Percentiles rank a stretch among this genome's conserved stretches.
Conservation (phyloP, 2,113 vertebrate species). For the Peromyscus polionotus region DNA sequence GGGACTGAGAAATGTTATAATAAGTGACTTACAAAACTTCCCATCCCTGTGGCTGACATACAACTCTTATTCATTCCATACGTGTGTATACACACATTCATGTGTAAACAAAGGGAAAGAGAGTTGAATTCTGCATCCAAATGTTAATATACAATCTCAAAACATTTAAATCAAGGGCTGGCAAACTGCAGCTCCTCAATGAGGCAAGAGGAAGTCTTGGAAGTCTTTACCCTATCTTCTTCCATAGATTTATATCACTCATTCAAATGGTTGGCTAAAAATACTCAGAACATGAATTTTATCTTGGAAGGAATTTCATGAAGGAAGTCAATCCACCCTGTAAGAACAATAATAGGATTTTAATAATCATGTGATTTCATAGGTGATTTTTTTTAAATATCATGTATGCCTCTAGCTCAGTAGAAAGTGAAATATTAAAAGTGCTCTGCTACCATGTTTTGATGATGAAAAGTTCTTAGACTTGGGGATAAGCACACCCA, state of each 20-base stretch:
- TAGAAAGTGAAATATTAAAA: background rate
- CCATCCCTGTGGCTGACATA: background rate
- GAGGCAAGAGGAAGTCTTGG: background rate
- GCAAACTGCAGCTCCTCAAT: background rate
- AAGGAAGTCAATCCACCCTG: background rate
- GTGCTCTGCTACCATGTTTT: background rate
- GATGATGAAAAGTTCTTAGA: background rate
- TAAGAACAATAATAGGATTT: conserved; percentile 13
- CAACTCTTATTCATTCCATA: background rate
- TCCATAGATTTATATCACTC: background rate
- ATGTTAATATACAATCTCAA: conserved; percentile 11
- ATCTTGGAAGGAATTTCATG: background rate
- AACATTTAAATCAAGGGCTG: background rate
- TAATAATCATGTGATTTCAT: background rate
- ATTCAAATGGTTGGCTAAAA: conserved; percentile 39
- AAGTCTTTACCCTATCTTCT: conserved; percentile 39
- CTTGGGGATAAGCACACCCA: background rate
- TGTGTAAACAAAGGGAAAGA: background rate
- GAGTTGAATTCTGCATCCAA: conserved; percentile 19
- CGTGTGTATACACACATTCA: background rate
- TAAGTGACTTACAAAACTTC: background rate
- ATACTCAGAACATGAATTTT: conserved; percentile 19
- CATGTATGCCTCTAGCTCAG: background rate
- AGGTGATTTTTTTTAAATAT: background rate
- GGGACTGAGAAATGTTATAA: conserved; percentile 4